Percentiles rank a stretch among this genome's conserved stretches.
These are phyloP conservation scores for Zaprionus capensis DNA, from an alignment of 1,140 invertebrate genomes.

Conservation along the genomic window DNA sequence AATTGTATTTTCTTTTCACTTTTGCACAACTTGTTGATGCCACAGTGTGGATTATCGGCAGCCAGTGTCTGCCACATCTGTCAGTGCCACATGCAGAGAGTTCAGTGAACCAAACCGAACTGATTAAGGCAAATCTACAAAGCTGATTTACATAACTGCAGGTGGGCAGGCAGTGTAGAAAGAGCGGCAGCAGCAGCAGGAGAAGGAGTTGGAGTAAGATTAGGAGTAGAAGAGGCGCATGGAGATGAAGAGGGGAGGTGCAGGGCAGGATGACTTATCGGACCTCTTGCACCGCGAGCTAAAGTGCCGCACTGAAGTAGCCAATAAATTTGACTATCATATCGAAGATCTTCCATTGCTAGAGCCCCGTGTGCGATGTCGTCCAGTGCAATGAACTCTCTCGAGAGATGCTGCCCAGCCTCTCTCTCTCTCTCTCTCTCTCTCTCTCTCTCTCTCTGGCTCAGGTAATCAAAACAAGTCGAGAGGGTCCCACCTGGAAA, in stretches of 20 bases:
- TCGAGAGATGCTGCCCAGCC: slow-evolving; percentile 23
- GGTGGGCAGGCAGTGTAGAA: neutral
- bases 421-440: neutral
- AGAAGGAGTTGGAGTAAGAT: too few relatives aligned
- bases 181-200: too few relatives aligned
- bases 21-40: slow-evolving; percentile 59
- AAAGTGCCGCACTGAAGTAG: slow-evolving; percentile 60
- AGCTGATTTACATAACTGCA: slow-evolving; percentile 61
- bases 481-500: slow-evolving; percentile 29
- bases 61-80: neutral
- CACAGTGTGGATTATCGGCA: slow-evolving; percentile 32
- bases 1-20: slow-evolving; percentile 51
- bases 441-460: slow-evolving; percentile 7
- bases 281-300: neutral
- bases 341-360: slow-evolving; percentile 36
- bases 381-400: slow-evolving; percentile 40
- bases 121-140: slow-evolving; percentile 11
- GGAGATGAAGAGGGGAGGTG: too few relatives aligned
- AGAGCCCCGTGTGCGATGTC: neutral
- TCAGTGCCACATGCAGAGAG: neutral
- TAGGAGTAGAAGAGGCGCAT: too few relatives aligned
- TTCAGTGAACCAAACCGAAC: slow-evolving; percentile 34
- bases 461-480: slow-evolving; percentile 61
- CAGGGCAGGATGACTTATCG: slow-evolving; percentile 12
- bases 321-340: slow-evolving; percentile 54